phyloP scores from a whole-genome alignment of 2,888 invertebrate species.

The Heliconius ethilla region DNA sequence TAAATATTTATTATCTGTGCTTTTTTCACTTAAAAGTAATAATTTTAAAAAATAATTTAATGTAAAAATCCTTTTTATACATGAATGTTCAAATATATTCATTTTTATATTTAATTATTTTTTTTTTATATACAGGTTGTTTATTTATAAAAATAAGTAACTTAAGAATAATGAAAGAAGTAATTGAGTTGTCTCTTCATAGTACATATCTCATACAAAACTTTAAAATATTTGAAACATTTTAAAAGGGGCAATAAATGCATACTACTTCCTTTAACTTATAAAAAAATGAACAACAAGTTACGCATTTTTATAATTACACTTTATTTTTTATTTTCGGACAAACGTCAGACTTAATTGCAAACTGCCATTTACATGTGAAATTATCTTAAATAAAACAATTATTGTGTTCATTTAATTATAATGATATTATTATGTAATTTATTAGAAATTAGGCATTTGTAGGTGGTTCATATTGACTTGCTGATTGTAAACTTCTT shows the following conservation, averaged over 20 bases:
- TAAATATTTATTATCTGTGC: conserved; percentile 17
- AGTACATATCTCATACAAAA: too few relatives aligned
- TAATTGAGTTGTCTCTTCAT: too few relatives aligned
- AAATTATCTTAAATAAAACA: conserved; percentile 41
- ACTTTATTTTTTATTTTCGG: not conserved
- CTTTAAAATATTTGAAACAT: not conserved
- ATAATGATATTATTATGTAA: conserved; percentile 51
- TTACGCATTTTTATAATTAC: not conserved
- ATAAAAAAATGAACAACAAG: not conserved
- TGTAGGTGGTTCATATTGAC: conserved; percentile 7
- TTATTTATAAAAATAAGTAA: too few relatives aligned
- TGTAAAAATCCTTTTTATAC: not conserved
- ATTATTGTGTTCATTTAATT: conserved; percentile 57
- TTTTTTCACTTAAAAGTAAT: not conserved
- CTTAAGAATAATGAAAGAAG: too few relatives aligned
- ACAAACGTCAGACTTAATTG: conserved; percentile 32
- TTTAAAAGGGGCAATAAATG: not conserved
- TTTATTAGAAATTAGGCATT: conserved; percentile 19
- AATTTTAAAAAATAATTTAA: not conserved
- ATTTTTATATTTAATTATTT: too few relatives aligned
- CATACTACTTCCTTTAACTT: not conserved
- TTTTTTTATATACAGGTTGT: too few relatives aligned
- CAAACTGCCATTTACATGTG: conserved; percentile 35
- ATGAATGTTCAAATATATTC: not conserved
- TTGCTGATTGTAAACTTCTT: not conserved